phyloP scores from a whole-genome alignment of 2,888 invertebrate genomes.

The Hoplodrina blanda region DNA sequence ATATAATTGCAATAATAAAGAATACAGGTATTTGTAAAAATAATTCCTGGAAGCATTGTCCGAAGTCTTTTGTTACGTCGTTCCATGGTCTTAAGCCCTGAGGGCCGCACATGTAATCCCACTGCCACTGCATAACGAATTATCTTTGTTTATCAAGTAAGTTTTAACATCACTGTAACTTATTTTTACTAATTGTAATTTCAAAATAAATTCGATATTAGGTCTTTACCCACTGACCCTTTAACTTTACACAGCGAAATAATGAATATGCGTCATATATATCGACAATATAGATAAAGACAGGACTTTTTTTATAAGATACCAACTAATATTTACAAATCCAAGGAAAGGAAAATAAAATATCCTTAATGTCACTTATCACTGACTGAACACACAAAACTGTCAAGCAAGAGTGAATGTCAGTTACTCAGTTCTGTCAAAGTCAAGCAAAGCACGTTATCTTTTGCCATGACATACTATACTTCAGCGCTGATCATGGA shows the following conservation, averaged over 20 bases:
- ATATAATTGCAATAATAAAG: conserved; percentile 93
- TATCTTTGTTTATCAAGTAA: conserved; percentile 65
- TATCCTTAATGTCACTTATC: conserved; percentile 1
- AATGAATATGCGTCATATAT: conserved; percentile 18
- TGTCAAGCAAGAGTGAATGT: conserved; percentile 8
- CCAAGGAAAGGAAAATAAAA: conserved; percentile 6
- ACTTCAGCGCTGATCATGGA: too few relatives aligned
- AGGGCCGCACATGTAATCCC: conserved; percentile 95
- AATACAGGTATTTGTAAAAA: conserved; percentile 94
- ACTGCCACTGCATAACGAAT: conserved; percentile 91
- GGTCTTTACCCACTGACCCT: too few relatives aligned
- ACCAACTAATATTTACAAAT: conserved; percentile 37
- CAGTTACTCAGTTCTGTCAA: neutral
- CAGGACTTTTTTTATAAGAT: conserved; percentile 26
- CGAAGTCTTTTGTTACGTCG: conserved; percentile 93
- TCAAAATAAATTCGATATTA: neutral
- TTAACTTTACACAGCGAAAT: conserved; percentile 1
- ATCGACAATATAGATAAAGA: neutral
- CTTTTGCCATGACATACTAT: too few relatives aligned
- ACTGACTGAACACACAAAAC: neutral
- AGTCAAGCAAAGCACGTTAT: too few relatives aligned
- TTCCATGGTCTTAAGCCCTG: conserved; percentile 93
- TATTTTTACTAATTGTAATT: neutral
- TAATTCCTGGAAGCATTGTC: conserved; percentile 96
- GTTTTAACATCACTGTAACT: conserved; percentile 29